Base-by-base conservation (phyloP, 1,140 invertebrate genomes). In the Pemphigus obesinymphae region DNA sequence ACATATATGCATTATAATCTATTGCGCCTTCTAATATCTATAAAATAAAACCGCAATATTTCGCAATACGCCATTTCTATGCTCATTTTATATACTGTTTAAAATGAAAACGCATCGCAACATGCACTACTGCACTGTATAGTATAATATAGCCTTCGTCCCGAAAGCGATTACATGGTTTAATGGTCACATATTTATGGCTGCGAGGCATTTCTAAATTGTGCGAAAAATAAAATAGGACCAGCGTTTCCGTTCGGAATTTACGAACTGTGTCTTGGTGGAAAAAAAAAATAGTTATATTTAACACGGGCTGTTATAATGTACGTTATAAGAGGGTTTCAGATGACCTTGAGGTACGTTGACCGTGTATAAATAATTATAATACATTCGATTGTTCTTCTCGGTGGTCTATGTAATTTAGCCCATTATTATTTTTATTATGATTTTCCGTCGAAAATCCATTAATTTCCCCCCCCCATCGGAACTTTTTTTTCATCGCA, bases 131-230 rank as follows among this genome's bases (percentile, higher is more conserved):
- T 34, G 48, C 29, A 50, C 43, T 20, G 68, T 66, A 11, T 20
- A 10, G 63, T 37, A 66, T 66, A 72, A n/a, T 66, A n/a, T 75
- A 75, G 29, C 72, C 72, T 75, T 75, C 48, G 48, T 75, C 29
- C 26, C 29, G 17, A 75, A 75, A 75, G 53, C 72, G 72, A 75
- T 75, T 75, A 75, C 72, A 75, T 75, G 72, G 23, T 75, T 75
- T 75, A 75, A 75, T 53, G 72, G 72, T 45, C 72, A 53, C 29
- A 53, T 75, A 75, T 53, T n/a, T 48, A 48, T 45, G 37, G 23
- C 29, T 26, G 45, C 20, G 29, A 75, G 72, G 45, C 23, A 75
- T 75, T 75, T 53, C 45, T 50, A 75, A 34, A 75, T 53, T 29
- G 26, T n/a, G 43, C 40, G 40, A 73, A 73, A 73, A 73, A 45